Evolutionary conservation across 2,888 invertebrate species (phyloP), one percentile per base, ranked within the genome.

Genomic region (Malachius bipustulatus): DNA sequence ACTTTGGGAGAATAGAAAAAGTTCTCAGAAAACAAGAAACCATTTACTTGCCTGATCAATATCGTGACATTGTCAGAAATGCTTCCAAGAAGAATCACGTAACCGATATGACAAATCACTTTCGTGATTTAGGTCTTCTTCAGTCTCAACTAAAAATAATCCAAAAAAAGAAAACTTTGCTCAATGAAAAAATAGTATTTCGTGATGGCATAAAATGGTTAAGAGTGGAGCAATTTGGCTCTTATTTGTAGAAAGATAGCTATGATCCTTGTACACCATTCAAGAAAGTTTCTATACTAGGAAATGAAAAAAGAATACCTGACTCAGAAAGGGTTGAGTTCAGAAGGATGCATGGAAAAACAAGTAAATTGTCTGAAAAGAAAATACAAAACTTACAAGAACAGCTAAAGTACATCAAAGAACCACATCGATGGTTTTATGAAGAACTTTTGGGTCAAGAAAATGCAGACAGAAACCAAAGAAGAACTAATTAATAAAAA

Each of bases 1-100:
- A 55, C 44, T 52, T 54, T 44, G 50, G 52, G 13, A 36, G 46
- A 14, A 51, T 53, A 15, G 50, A 54, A 45, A 54, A 54, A 36
- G 38, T 43, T 16, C 31, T 54, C 14, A 38, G 49, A 26, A 48
- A 49, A 34, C 44, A 50, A 42, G 35, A 46, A 46, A 35, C 24
- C 6, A 19, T 19, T 8, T 19, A 19, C 24, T 19, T 19, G n/a
- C 24, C 6, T 19, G 24, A 19, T 8, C 6, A 19, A n/a, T 19
- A 19, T 19, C 24, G 24, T 19, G n/a, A 6, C n/a, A 19, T 19
- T n/a, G n/a, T 19, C n/a, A 8, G 6, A 19, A 19, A 19, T 19
- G 26, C 39, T 28, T 14, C 27, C n/a, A 45, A 40, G 36, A 43
- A 32, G 19, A 39, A 43, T 36, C 30, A 29, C n/a, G 39, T 44